A percentile compares a stretch with the other conserved stretches of the same genome.
Evolutionary conservation across 2,113 vertebrate species (phyloP).

Genomic region (human): GRCh38 chr11:12881001-12881500

Average conservation of each 20-base stretch:
- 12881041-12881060: conserved; percentile 98
- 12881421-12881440: not conserved
- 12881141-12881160: not conserved
- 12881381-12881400: not conserved
- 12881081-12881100: not conserved
- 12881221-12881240: not conserved
- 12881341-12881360: not conserved
- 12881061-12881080: not conserved
- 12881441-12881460: not conserved
- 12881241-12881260: not conserved
- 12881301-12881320: not conserved
- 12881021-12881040: conserved; percentile 97
- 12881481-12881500: not conserved
- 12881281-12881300: not conserved
- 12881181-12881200: not conserved
- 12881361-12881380: not conserved
- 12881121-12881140: not conserved
- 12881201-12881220: not conserved
- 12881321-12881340: not conserved
- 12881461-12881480: not conserved
- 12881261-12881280: not conserved
- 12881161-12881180: not conserved
- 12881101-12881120: not conserved
- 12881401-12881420: not conserved
- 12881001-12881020: conserved; percentile 99